Conservation (phyloP, 1,140 invertebrate species). For the Colletes gigas region DNA sequence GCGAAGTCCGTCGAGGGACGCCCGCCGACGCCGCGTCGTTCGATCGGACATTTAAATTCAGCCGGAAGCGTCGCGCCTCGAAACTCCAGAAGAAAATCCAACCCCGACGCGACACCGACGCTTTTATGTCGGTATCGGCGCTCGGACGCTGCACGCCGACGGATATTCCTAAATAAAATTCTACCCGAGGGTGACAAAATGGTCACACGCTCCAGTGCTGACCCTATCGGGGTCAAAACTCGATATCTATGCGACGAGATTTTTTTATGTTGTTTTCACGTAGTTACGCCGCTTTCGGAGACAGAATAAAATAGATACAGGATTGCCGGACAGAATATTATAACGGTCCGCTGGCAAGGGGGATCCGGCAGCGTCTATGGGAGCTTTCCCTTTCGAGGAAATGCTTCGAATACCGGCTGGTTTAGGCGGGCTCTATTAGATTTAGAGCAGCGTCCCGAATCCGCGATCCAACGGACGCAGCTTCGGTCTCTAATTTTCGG, state of each 20-base stretch:
- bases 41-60: slow-evolving; percentile 66
- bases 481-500: slow-evolving; percentile 2
- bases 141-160: slow-evolving; percentile 38
- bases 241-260: slow-evolving; percentile 66
- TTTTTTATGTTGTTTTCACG: slow-evolving; percentile 73
- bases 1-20: slow-evolving; percentile 37
- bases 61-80: slow-evolving; percentile 52
- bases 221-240: slow-evolving; percentile 73
- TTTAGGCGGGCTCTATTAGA: slow-evolving; percentile 59
- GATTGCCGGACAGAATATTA: slow-evolving; percentile 74
- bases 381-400: slow-evolving; percentile 39
- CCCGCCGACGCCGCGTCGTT: no score
- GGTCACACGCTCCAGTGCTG: slow-evolving; percentile 76
- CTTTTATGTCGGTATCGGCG: slow-evolving; percentile 53
- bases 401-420: slow-evolving; percentile 60
- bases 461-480: background rate
- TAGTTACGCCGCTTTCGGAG: slow-evolving; percentile 67
- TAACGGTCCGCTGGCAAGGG: slow-evolving; percentile 74
- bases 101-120: slow-evolving; percentile 5
- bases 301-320: slow-evolving; percentile 68
- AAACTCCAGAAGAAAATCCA: slow-evolving; percentile 37
- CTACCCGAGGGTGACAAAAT: slow-evolving; percentile 73
- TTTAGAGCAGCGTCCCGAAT: slow-evolving; percentile 22
- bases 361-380: slow-evolving; percentile 14
- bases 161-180: slow-evolving; percentile 78